Percentiles rank a stretch among this genome's conserved stretches.
phyloP scores from a whole-genome alignment of 2,113 vertebrate species.

The Epinephelus moara region DNA sequence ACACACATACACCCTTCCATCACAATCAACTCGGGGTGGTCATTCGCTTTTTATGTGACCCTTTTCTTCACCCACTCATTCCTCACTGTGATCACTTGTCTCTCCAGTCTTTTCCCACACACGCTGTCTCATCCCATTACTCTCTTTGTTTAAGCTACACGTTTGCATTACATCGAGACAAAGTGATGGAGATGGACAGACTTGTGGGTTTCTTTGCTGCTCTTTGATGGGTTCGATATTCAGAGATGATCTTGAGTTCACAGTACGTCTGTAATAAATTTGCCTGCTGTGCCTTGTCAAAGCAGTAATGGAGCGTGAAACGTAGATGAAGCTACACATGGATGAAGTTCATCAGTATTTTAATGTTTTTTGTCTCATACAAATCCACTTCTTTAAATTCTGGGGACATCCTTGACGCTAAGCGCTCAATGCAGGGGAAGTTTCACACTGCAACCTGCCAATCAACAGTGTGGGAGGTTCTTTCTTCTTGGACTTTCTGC shows the following conservation, averaged over 20 bases:
- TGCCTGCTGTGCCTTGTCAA: too few species aligned
- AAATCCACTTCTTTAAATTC: not conserved
- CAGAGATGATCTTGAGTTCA: not conserved
- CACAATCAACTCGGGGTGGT: constrained; percentile 45
- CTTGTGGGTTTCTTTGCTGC: not conserved
- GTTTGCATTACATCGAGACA: not conserved
- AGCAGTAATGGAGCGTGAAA: not conserved
- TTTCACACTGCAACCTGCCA: not conserved
- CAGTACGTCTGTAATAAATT: not conserved
- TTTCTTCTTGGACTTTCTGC: not conserved
- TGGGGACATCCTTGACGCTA: not conserved
- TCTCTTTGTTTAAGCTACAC: constrained; percentile 2
- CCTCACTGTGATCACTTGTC: constrained; percentile 1
- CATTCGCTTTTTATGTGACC: constrained; percentile 50
- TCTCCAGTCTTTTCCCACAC: constrained; percentile 10
- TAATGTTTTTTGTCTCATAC: not conserved
- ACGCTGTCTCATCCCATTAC: constrained; percentile 12
- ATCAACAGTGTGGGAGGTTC: not conserved
- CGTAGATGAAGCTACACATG: not conserved
- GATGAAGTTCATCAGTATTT: not conserved
- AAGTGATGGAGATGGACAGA: not conserved
- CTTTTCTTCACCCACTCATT: constrained; percentile 38
- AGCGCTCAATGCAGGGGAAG: not conserved
- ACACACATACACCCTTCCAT: constrained; percentile 29
- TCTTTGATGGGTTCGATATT: constrained; percentile 12